Base-by-base conservation (phyloP, 2,888 invertebrate species). In the Elgonia sp. region DNA sequence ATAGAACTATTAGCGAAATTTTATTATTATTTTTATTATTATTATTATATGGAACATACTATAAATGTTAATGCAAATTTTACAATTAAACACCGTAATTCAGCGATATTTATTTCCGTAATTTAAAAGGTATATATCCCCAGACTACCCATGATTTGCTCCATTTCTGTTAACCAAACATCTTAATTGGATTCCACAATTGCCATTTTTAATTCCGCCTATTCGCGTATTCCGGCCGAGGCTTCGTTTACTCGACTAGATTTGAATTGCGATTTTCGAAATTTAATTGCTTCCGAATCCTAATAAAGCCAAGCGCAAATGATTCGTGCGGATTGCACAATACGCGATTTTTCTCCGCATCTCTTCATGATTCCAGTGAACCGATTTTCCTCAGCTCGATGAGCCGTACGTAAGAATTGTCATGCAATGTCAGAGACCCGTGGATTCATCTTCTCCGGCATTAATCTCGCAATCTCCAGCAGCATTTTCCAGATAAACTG, bases 201-300 rank as follows among this genome's bases (percentile, higher is more conserved):
- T 80, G 57, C 57, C 73, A 73, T 65, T 82, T 82, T 82, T 73
- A 55, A 72, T 81, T 72, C 53, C 4, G 8, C 29, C 55, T 50
- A 9, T 80, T 70, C 20, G 40, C 57, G 21, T 14, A 73, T 73
- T 73, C 29, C 50, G 21, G 3, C 39, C 42, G 21, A 42, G 14
- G 9, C 46, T 18, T n/a, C 53, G 53, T 50, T 75, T 42, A n/a
- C 42, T 40, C 29, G 62, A n/a, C 29, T 42, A 57, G 63, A 50
- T 63, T 62, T 21, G 53, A 75, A 57, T 57, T 65, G 65, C 53
- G 57, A 75, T 82, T 73, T 73, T 42, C 67, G n/a, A 29, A 50
- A 60, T 60, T 67, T 75, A 83, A 83, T 69, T 83, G 83, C 75
- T 50, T 69, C 50, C 50, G 60, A 69, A 60, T 76, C 60, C 50